phyloP scores from a whole-genome alignment of 1,140 invertebrate species.

The Araneus ventricosus region DNA sequence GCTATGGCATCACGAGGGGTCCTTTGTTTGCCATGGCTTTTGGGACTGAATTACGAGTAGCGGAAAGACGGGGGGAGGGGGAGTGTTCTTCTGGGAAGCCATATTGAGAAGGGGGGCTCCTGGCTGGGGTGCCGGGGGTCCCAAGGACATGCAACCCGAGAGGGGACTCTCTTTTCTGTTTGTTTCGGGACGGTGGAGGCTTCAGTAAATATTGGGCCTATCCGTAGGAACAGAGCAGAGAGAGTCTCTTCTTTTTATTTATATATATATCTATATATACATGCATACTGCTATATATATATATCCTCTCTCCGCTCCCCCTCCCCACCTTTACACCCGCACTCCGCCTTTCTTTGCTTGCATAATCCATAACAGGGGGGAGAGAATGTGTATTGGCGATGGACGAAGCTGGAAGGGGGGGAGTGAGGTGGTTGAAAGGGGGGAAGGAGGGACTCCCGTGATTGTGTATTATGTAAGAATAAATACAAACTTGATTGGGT shows the following conservation, averaged over 20 bases:
- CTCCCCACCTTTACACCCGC: constrained; percentile 21
- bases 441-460: constrained; percentile 48
- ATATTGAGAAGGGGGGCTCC: constrained; percentile 46
- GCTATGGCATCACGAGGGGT: constrained; percentile 54
- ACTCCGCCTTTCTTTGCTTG: constrained; percentile 74
- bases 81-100: constrained; percentile 63
- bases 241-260: constrained; percentile 70
- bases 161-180: constrained; percentile 69
- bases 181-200: constrained; percentile 73
- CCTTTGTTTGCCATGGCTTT: constrained; percentile 73
- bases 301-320: constrained; percentile 5
- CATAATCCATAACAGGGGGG: constrained; percentile 75
- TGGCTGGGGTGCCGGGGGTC: constrained; percentile 51
- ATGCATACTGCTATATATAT: constrained; percentile 40
- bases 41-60: constrained; percentile 74
- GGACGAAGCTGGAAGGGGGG: neutral
- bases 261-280: constrained; percentile 65
- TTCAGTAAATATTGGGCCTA: constrained; percentile 75
- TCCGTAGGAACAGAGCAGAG: constrained; percentile 63
- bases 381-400: constrained; percentile 3
- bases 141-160: constrained; percentile 73
- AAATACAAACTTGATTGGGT: constrained; percentile 77
- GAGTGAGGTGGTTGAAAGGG: neutral
- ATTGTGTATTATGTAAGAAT: constrained; percentile 77
- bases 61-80: neutral